A percentile compares a stretch with the other conserved stretches of the same genome.
These are phyloP conservation scores for Coilia nasus DNA, from an alignment of 2,797 vertebrate genomes.

Conservation along the genomic window DNA sequence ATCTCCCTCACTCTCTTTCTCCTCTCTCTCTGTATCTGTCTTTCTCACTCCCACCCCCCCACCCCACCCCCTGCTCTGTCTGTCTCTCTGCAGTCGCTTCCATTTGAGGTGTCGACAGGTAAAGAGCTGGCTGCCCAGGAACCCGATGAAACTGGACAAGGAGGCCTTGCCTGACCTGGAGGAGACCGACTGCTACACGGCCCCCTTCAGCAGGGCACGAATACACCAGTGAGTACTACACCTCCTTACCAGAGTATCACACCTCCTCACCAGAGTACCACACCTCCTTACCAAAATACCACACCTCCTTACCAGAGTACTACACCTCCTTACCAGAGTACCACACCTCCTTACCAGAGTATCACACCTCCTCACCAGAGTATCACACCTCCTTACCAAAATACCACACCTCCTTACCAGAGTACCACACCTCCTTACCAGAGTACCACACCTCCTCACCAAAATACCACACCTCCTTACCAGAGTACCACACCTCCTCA, in stretches of 20 bases:
- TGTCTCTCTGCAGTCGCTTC: slow-evolving; percentile 74
- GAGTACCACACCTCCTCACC: not conserved
- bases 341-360: slow-evolving; percentile 9
- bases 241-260: no score
- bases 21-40: not conserved
- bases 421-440: no score
- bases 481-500: not conserved
- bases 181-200: slow-evolving; percentile 95
- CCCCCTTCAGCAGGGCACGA: slow-evolving; percentile 94
- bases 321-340: no score
- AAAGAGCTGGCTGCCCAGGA: slow-evolving; percentile 93
- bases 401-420: no score
- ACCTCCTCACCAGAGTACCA: no score
- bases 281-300: no score
- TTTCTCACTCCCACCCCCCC: not conserved
- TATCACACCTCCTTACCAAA: no score
- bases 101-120: slow-evolving; percentile 88
- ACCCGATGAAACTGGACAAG: slow-evolving; percentile 99
- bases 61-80: not conserved
- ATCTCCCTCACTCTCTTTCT: not conserved
- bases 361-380: no score
- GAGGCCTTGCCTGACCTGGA: slow-evolving; percentile 93
- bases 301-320: no score
- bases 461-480: no score
- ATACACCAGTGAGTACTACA: slow-evolving; percentile 88